Base-by-base conservation (phyloP, 2,113 vertebrate genomes). In the Atherinomorus stipes region DNA sequence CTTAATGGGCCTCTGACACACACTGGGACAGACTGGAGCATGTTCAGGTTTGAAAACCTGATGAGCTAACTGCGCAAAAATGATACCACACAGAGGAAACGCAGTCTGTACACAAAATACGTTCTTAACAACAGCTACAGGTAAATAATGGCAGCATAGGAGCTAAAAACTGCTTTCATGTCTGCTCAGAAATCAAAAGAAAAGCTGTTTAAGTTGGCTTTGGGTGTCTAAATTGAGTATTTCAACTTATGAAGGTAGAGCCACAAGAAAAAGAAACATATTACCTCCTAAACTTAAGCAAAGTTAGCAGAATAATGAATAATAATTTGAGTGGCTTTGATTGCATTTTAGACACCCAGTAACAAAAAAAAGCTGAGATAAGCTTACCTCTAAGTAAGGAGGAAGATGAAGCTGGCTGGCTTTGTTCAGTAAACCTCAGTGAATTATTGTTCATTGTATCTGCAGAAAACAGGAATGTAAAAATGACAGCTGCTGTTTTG, bases 31-130 rank as follows among this genome's bases (percentile, higher is more conserved):
- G n/a, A 62, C 12, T n/a, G n/a, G 50, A 45, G 25, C 53, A 44
- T 51, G 67, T 65, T 49, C 16, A 65, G 26, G 28, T 18, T 52
- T 74, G 5, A 76, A n/a, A 50, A 40, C 6, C 10, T 28, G 4
- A 62, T 45, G 4, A 52, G 26, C 28, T 52, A 18, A 64, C 37
- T 11, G 19, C 26, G 25, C 10, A 19, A 56, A 45, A 54, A 57
- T n/a, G 34, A 59, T 6, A 54, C 18, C 6, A 19, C 11, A 54
- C 3, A 56, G 1, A 44, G 37, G 42, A 37, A 12, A 52, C 3
- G 22, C 49, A 67, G 4, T 66, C 23, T 0, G 7, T 31, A 59
- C 12, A 49, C 25, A 45, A 25, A 68, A 19, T 47, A 18, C 4
- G n/a, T 44, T 52, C 21, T n/a, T n/a, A 56, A 28, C 31, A 49